Percentiles rank a stretch among this genome's conserved stretches.
Conservation (phyloP, 2,888 invertebrate species). For the Lamproptera curius region DNA sequence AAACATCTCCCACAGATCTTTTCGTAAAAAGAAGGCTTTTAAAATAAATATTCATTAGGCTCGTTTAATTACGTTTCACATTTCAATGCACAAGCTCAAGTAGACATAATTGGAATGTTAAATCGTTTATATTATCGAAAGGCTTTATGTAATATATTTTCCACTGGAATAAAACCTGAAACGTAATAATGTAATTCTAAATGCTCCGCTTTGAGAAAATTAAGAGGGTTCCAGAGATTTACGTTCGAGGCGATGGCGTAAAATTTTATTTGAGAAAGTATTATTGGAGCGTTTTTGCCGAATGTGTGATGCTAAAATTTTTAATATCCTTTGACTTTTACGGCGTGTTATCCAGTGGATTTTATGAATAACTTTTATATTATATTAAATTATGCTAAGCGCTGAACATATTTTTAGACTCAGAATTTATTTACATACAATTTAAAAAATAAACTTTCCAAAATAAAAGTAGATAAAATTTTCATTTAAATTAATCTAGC, state of each 20-base stretch:
- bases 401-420: no score
- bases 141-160: conserved; percentile 1
- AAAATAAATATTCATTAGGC: background rate
- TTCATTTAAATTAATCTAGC: no score
- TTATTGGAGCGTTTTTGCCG: background rate
- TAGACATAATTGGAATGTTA: conserved; percentile 1
- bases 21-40: background rate
- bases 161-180: conserved; percentile 6
- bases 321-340: background rate
- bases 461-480: no score
- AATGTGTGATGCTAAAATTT: background rate
- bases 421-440: no score
- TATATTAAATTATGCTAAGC: no score
- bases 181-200: conserved; percentile 7
- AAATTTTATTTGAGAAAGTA: background rate
- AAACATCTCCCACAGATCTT: background rate
- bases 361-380: background rate
- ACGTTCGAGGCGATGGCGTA: background rate
- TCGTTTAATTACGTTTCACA: background rate
- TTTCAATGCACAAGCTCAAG: background rate
- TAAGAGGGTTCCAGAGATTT: conserved; percentile 4
- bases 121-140: background rate
- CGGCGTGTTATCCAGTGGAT: no score
- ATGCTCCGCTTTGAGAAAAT: conserved; percentile 6
- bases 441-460: no score